Percentiles rank a stretch among this genome's conserved stretches.
phyloP scores from a whole-genome alignment of 64 coral and sea anemone genomes.

The Stylophora pistillata region DNA sequence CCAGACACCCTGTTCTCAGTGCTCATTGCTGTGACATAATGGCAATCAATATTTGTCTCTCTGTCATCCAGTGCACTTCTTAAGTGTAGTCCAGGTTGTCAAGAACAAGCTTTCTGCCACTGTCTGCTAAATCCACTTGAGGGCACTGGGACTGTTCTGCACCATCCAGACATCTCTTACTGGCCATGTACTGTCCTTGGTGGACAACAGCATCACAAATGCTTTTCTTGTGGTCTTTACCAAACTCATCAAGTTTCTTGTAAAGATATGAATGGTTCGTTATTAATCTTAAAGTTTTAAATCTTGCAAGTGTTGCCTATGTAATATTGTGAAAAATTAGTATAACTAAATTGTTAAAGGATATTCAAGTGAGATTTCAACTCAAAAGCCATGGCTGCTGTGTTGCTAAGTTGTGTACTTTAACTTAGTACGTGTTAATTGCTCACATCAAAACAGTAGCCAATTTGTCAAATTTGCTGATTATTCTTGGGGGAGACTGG shows the following conservation, averaged over 20 bases:
- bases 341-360: not conserved
- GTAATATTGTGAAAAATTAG: constrained; percentile 12
- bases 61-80: constrained; percentile 59
- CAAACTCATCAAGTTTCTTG: constrained; percentile 84
- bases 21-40: constrained; percentile 58
- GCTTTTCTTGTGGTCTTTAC: constrained; percentile 57
- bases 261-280: constrained; percentile 57
- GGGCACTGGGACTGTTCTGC: constrained; percentile 6
- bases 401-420: constrained; percentile 33
- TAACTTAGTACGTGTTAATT: constrained; percentile 26
- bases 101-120: constrained; percentile 49
- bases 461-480: constrained; percentile 15
- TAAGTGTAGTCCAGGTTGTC: constrained; percentile 59
- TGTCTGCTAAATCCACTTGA: constrained; percentile 20
- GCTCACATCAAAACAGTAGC: constrained; percentile 20
- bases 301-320: constrained; percentile 63
- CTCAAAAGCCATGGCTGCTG: not conserved
- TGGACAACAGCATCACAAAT: constrained; percentile 60
- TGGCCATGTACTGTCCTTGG: constrained; percentile 58
- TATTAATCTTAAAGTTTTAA: constrained; percentile 39
- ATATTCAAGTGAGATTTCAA: constrained; percentile 23
- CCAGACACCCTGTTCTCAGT: constrained; percentile 72
- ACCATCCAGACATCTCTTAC: constrained; percentile 12
- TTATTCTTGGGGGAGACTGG: constrained; percentile 23
- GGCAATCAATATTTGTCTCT: constrained; percentile 60